Evolutionary conservation across 2,888 invertebrate genomes (phyloP).

Genomic region (Agonum fuliginosum): DNA sequence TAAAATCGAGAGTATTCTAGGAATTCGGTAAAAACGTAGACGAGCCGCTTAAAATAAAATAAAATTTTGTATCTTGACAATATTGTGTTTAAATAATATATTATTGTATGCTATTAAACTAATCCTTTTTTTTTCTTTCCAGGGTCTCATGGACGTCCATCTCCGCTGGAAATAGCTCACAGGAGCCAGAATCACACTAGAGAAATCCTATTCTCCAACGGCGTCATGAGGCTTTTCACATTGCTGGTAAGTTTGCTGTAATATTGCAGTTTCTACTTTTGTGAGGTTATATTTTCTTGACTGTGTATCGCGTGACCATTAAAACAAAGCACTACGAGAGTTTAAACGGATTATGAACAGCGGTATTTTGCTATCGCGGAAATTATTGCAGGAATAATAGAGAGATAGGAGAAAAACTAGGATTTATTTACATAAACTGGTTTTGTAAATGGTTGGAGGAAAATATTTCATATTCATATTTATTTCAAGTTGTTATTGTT

Average conservation of each 20-base stretch:
- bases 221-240: conserved; percentile 28
- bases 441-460: too few species aligned
- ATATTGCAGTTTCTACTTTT: too few species aligned
- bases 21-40: too few species aligned
- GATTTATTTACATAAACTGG: too few species aligned
- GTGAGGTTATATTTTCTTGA: too few species aligned
- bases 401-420: background rate
- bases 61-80: too few species aligned
- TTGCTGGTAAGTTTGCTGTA: conserved; percentile 35
- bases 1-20: too few species aligned
- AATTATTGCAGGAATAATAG: background rate
- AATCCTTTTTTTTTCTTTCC: background rate
- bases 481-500: too few species aligned
- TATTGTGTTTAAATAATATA: too few species aligned
- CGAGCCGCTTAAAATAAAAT: too few species aligned
- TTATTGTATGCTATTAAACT: background rate
- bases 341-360: background rate
- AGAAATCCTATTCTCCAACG: background rate
- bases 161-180: conserved; percentile 3
- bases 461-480: too few species aligned
- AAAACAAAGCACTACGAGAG: conserved; percentile 19
- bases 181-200: background rate
- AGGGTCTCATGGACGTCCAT: conserved; percentile 8
- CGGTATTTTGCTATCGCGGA: background rate
- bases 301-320: conserved; percentile 3